Conservation (phyloP, 2,888 invertebrate species). For the Ormyrus rosae region DNA sequence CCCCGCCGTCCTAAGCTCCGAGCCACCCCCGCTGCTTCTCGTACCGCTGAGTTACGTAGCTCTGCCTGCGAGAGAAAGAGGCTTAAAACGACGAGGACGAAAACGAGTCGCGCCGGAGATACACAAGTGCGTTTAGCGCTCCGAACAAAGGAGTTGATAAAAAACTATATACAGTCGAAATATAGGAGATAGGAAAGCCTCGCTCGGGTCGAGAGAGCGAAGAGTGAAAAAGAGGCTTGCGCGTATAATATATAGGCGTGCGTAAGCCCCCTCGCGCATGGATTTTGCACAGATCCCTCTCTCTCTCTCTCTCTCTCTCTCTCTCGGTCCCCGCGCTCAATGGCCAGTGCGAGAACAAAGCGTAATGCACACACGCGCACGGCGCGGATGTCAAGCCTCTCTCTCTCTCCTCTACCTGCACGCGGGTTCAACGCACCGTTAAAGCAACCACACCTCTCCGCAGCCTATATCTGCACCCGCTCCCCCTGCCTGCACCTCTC, state of each 20-base stretch:
- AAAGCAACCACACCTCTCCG: conserved; percentile 74
- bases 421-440: conserved; percentile 74
- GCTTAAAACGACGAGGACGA: neutral
- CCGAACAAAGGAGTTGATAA: too few species aligned
- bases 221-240: too few species aligned
- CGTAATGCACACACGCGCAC: conserved; percentile 28
- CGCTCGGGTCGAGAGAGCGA: too few species aligned
- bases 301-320: conserved; percentile 2
- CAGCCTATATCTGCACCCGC: conserved; percentile 57
- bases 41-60: conserved; percentile 35
- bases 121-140: neutral
- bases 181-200: too few species aligned
- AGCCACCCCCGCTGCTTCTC: neutral
- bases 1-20: neutral
- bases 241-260: too few species aligned
- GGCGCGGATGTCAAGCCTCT: conserved; percentile 70
- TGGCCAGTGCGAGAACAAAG: too few species aligned
- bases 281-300: conserved; percentile 38
- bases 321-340: conserved; percentile 17
- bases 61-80: neutral
- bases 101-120: neutral
- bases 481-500: conserved; percentile 46
- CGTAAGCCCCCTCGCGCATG: conserved; percentile 11
- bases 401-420: conserved; percentile 66
- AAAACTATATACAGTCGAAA: too few species aligned